A percentile compares a stretch with the other conserved stretches of the same genome.
phyloP scores from a whole-genome alignment of 2,888 invertebrate genomes.

The Xestia sexstrigata region DNA sequence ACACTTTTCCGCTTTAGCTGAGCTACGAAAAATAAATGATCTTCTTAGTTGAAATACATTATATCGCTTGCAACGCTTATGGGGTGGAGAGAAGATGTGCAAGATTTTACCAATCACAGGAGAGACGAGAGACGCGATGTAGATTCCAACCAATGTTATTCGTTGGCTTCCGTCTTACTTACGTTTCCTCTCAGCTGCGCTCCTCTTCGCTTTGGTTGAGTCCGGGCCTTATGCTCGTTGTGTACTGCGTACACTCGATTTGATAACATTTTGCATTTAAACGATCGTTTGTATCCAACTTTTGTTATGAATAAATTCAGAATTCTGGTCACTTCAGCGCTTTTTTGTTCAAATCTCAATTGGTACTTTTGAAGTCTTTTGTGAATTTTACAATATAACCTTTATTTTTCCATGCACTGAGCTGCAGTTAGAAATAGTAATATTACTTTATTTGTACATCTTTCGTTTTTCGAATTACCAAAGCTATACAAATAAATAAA shows the following conservation, averaged over 20 bases:
- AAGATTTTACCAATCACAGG: no score
- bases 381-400: neutral
- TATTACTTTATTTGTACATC: neutral
- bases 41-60: neutral
- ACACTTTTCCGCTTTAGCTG: no score
- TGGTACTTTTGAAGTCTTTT: neutral
- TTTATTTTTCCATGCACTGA: neutral
- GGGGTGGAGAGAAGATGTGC: no score
- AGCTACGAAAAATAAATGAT: no score
- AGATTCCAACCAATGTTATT: no score
- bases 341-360: conserved; percentile 14
- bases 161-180: no score
- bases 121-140: no score
- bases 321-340: neutral
- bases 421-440: neutral
- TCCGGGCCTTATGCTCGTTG: conserved; percentile 18
- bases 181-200: no score
- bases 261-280: conserved; percentile 29
- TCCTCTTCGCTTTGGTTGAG: neutral
- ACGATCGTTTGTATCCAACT: conserved; percentile 9
- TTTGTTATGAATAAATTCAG: conserved; percentile 3
- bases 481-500: no score
- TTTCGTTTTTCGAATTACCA: neutral
- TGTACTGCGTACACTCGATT: conserved; percentile 12
- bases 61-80: neutral